Evolutionary conservation across 2,888 invertebrate genomes (phyloP), one percentile per base, ranked within the genome.

Genomic region (Platerodrilus igneus): DNA sequence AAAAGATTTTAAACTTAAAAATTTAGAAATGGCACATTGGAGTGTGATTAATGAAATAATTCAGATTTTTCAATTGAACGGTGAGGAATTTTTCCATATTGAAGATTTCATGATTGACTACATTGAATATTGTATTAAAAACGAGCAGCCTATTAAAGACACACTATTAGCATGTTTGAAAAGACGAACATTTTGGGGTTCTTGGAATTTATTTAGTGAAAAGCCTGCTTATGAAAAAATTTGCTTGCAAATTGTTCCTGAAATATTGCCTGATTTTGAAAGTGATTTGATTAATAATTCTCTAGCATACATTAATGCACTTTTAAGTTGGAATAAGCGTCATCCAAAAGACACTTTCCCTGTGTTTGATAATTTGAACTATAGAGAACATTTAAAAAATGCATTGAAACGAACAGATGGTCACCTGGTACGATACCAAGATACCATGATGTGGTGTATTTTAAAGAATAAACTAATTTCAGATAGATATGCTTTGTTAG

Each of bases 11-110:
- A 8, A 3, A n/a, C 22, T 36, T 7, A n/a, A 30, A 4, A 14
- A 22, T 3, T 11, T 44, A 4, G 18, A 18, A 4, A 29, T 23
- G 9, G 35, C 25, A 18, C 36, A 36, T 29, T 44, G 44, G 44
- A 27, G 8, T 5, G 8, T 10, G 3, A 26, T 44, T 8, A 31
- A 36, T n/a, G 44, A 44, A 10, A 15, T 44, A 2, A 28, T 44
- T 1, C n/a, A 21, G 22, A 15, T 44, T 11, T 32, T 38, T 10
- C 6, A 26, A n/a, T 17, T 36, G 3, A 44, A 44, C n/a, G 10
- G 22, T n/a, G 44, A 44, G 36, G 9, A 3, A n/a, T 39, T 32
- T 17, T 15, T 14, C 28, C 6, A 14, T n/a, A 3, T 7, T 3
- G 6, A 27, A 4, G 17, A 28, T 21, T 39, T 44, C 9, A 2